Conservation (phyloP, 1,140 invertebrate species). For the Hestina assimilis region DNA sequence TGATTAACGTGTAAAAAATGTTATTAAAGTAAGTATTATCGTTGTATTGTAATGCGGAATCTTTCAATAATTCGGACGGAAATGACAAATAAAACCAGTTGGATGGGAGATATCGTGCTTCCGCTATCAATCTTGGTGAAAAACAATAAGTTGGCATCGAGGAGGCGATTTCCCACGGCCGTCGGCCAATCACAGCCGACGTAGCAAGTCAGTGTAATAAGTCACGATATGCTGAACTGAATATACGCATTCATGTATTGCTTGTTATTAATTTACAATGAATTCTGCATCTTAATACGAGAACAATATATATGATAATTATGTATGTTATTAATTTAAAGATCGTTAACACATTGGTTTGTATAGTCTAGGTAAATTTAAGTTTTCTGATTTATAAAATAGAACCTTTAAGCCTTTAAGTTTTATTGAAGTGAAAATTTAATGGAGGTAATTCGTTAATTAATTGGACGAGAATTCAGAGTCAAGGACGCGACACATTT, state of each 20-base stretch:
- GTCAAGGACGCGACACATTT: too few relatives aligned
- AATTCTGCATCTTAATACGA: not conserved
- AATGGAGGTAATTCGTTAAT: too few relatives aligned
- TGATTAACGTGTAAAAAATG: not conserved
- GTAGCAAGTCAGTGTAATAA: conserved; percentile 18
- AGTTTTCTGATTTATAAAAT: too few relatives aligned
- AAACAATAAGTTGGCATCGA: conserved; percentile 48
- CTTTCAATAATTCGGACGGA: conserved; percentile 53
- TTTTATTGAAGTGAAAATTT: too few relatives aligned
- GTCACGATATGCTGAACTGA: conserved; percentile 13
- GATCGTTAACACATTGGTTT: too few relatives aligned
- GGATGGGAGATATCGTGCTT: conserved; percentile 47
- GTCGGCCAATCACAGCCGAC: conserved; percentile 23
- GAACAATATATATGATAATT: not conserved
- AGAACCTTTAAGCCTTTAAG: too few relatives aligned
- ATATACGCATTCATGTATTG: not conserved
- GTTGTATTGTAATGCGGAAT: conserved; percentile 22
- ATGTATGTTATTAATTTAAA: too few relatives aligned
- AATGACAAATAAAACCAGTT: conserved; percentile 60
- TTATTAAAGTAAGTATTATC: not conserved
- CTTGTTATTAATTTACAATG: conserved; percentile 16
- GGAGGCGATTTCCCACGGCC: conserved; percentile 37
- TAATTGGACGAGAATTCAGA: too few relatives aligned
- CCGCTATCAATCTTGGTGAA: conserved; percentile 62
- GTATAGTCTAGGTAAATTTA: too few relatives aligned